phyloP scores from a whole-genome alignment of 1,140 invertebrate species.

The Papilio polyxenes region DNA sequence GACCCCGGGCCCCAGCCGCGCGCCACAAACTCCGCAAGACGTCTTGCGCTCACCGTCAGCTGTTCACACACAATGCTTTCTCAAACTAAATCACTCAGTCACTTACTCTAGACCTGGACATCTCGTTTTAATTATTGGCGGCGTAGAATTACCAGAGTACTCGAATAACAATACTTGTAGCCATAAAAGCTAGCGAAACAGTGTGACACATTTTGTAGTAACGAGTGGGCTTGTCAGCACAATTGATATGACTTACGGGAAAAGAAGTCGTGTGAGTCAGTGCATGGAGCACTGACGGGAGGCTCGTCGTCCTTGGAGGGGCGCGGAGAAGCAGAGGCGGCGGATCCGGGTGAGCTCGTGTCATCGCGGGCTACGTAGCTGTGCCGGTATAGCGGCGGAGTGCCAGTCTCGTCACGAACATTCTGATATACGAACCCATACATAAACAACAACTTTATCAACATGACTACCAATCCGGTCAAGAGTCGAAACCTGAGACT shows the following conservation, averaged over 20 bases:
- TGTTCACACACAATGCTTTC: slow-evolving; percentile 38
- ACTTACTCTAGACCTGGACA: too few species aligned
- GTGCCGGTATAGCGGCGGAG: slow-evolving; percentile 73
- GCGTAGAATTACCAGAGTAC: not conserved
- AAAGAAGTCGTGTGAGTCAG: slow-evolving; percentile 73
- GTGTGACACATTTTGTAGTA: not conserved
- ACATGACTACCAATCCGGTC: not conserved
- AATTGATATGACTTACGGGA: slow-evolving; percentile 56
- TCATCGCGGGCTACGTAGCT: slow-evolving; percentile 69
- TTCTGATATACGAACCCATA: slow-evolving; percentile 46
- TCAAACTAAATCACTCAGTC: not conserved
- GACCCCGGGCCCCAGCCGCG: slow-evolving; percentile 84
- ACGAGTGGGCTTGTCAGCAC: not conserved
- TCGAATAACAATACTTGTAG: not conserved
- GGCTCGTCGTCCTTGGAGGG: slow-evolving; percentile 75
- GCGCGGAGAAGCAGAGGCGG: slow-evolving; percentile 75
- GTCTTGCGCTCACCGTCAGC: slow-evolving; percentile 76
- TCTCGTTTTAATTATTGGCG: not conserved
- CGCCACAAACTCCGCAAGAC: slow-evolving; percentile 86
- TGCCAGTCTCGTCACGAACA: slow-evolving; percentile 69
- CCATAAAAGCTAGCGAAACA: too few species aligned
- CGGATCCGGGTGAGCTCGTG: slow-evolving; percentile 77
- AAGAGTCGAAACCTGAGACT: not conserved
- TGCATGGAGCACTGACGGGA: slow-evolving; percentile 56
- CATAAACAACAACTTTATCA: not conserved